Base-by-base conservation (phyloP, 2,797 vertebrate genomes). In the Alca torda region DNA sequence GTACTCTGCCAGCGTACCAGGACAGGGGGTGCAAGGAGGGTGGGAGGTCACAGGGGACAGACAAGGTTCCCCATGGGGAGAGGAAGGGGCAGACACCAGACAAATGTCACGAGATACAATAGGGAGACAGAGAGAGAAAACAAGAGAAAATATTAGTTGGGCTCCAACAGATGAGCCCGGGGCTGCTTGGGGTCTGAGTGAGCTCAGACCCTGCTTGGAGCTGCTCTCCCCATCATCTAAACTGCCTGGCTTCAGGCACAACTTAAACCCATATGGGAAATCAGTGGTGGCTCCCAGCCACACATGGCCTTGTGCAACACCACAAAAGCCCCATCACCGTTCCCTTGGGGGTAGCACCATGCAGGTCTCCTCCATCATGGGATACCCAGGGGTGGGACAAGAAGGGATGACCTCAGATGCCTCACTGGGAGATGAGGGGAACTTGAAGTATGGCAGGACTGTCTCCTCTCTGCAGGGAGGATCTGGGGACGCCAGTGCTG, bases 1-100 rank as follows among this genome's bases (percentile, higher is more conserved):
- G 97, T 98, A 98, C 1, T 98, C 98, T 98, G 96, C 92, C 89
- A 92, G 91, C 54, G 7, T 94, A 94, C 80, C 90, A 84, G 92
- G 59, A 96, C 51, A 19, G 89, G 81, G 91, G 85, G 87, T 84
- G 70, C 74, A 94, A 83, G 92, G 73, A 90, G 89, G 90, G 83
- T 78, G 75, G 81, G 80, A 95, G 84, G 77, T 95, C 92, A 94
- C 98, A 95, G 33, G 8, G 80, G 91, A 96, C 75, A 95, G 72
- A 96, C 90, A 94, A 43, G 3, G 87, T 76, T 19, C 79, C 90
- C 76, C 93, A 73, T 13, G 37, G 65, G 63, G 92, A 96, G 80
- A 96, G 91, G 90, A 95, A 83, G 54, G 76, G 91, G 85, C 87
- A 97, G 86, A 96, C 93, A 93, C 93, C 91, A 45, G 85, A 97